Conservation (phyloP, 2,113 vertebrate genomes). For the Ciconia stormi region DNA sequence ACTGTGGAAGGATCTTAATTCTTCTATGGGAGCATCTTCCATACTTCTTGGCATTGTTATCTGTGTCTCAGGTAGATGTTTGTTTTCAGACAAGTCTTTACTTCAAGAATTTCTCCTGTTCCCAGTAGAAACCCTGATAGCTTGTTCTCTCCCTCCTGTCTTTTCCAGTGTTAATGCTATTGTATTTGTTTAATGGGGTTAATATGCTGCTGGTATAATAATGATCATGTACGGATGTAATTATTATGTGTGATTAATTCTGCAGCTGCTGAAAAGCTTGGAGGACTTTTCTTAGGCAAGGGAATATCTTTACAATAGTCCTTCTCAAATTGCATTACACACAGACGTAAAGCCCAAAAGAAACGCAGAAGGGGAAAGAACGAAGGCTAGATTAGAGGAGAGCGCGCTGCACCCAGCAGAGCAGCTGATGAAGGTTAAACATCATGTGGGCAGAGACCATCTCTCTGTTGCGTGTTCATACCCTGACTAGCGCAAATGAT, state of each 20-base stretch:
- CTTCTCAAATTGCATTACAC: slow-evolving; percentile 36
- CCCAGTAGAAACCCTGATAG: background rate
- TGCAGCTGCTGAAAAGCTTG: slow-evolving; percentile 41
- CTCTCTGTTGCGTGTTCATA: background rate
- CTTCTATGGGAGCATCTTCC: background rate
- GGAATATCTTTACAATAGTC: slow-evolving; percentile 47
- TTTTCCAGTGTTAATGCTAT: slow-evolving; percentile 24
- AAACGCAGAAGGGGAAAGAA: background rate
- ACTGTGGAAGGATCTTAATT: background rate
- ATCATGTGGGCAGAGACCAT: background rate
- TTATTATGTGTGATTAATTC: slow-evolving; percentile 68
- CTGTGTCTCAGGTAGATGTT: background rate
- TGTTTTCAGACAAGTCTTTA: background rate
- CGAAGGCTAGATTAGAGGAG: background rate
- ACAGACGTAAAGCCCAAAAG: background rate
- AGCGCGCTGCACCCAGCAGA: background rate
- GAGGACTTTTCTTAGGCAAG: slow-evolving; percentile 24
- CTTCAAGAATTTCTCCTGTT: background rate
- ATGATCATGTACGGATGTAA: slow-evolving; percentile 54
- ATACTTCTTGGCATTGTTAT: background rate
- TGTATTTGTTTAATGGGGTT: slow-evolving; percentile 72
- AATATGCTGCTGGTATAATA: slow-evolving; percentile 68
- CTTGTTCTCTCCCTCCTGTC: background rate
- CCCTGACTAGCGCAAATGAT: background rate
- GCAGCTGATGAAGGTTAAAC: slow-evolving; percentile 4